Evolutionary conservation across 1,140 invertebrate genomes (phyloP).

Genomic region (Eufriesea mexicana): DNA sequence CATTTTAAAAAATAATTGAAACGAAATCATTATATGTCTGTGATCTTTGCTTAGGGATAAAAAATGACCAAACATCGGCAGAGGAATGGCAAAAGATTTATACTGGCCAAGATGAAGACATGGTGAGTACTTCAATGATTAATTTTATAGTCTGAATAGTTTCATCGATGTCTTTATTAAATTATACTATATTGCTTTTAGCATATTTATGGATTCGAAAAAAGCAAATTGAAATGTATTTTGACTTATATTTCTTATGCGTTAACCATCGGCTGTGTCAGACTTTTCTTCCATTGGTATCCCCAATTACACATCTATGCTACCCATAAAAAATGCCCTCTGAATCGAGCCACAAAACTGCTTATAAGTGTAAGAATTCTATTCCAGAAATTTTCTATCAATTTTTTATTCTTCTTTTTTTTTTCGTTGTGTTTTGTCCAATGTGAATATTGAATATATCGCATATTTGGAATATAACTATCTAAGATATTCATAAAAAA

Average conservation of each 20-base stretch:
- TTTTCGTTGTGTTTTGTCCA: no score
- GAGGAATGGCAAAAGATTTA: constrained; percentile 74
- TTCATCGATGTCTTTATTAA: not conserved
- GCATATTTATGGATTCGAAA: constrained; percentile 87
- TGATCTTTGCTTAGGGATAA: constrained; percentile 67
- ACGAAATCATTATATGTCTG: not conserved
- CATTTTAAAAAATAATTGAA: not conserved
- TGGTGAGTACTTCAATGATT: constrained; percentile 61
- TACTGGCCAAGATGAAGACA: constrained; percentile 76
- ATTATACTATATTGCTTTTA: constrained; percentile 72
- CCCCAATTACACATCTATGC: constrained; percentile 89
- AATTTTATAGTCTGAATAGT: not conserved
- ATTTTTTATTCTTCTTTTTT: not conserved
- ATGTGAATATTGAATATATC: not conserved
- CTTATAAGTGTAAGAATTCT: constrained; percentile 87
- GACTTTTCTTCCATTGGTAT: constrained; percentile 94
- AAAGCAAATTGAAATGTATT: constrained; percentile 80
- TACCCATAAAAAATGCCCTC: constrained; percentile 87
- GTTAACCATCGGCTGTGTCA: constrained; percentile 88
- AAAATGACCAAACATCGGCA: constrained; percentile 73
- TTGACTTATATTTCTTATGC: constrained; percentile 86
- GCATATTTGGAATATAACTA: not conserved
- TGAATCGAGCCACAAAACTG: constrained; percentile 89
- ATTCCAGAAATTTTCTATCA: not conserved
- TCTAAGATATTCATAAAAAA: not conserved